Evolutionary conservation across 2,113 vertebrate genomes (phyloP).

Genomic region (Sylvia atricapilla): DNA sequence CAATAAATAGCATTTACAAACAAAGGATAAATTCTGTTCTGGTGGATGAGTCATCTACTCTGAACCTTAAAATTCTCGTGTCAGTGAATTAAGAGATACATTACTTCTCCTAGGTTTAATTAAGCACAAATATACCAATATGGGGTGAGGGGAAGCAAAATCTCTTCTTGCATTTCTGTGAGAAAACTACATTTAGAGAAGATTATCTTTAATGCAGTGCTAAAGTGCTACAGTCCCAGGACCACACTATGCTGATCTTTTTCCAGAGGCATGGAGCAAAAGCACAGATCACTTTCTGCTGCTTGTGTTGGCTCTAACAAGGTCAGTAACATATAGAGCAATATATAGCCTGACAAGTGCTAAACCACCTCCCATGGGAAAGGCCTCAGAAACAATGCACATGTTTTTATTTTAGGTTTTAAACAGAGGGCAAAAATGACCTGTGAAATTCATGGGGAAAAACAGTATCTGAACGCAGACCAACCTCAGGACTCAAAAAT

Average conservation of each 20-base stretch:
- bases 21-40: constrained; percentile 52
- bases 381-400: neutral
- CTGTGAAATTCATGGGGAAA: neutral
- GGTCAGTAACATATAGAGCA: neutral
- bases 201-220: neutral
- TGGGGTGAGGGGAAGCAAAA: neutral
- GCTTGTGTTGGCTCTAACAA: neutral
- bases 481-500: neutral
- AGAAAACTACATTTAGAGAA: neutral
- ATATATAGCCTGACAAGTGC: neutral
- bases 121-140: neutral
- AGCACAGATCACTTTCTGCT: neutral
- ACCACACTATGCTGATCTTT: neutral
- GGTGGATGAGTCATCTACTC: constrained; percentile 36
- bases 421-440: neutral
- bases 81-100: constrained; percentile 44
- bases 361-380: neutral
- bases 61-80: constrained; percentile 23
- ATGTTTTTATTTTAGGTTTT: neutral
- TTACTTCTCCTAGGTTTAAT: constrained; percentile 35
- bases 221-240: neutral
- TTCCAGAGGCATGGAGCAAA: neutral
- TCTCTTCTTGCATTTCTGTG: neutral
- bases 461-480: neutral
- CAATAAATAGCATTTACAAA: constrained; percentile 65